Evolutionary conservation across 2,888 invertebrate genomes (phyloP), one percentile per base, ranked within the genome.

Genomic region (Andrena dorsata): DNA sequence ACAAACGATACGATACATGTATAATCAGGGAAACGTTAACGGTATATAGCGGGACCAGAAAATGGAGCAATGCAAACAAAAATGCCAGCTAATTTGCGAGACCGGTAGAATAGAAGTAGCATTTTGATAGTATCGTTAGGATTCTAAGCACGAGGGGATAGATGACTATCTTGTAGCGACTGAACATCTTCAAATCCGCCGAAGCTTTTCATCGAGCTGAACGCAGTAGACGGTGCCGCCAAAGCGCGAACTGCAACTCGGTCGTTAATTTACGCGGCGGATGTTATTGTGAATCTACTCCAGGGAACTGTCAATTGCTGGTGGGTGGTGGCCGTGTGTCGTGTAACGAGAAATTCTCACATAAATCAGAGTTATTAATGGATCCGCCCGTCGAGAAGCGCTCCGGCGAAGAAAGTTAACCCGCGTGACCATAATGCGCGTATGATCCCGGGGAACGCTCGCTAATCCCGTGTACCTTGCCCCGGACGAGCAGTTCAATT

Each of bases 351-450:
- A 77, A 77, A 88, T 84, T 86, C 87, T 79, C 87, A 86, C 87
- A 82, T 87, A 87, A 84, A 88, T 87, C 85, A 82, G 79, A 78
- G 90, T 89, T 87, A 90, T 89, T 89, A 89, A 89, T 89, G 89
- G 82, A 86, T 82, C 68, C 74, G 74, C 51, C 64, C 66, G 77
- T 60, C 69, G 61, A 66, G 68, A 64, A 80, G 76, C 30, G 73
- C 49, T 58, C 26, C 64, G 64, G 8, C 61, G 76, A 87, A 84
- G 88, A 86, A 86, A 78, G 26, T 51, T 56, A 58, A 41, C 70
- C 41, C 68, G 58, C 64, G 23, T 7, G 28, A 30, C 69, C 69
- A 30, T 80, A 66, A 74, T 61, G 51, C 65, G 35, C 75, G 63
- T 64, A 80, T 71, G 71, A 79, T 64, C 70, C 30, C 20, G 60